Conservation (phyloP, 2,888 invertebrate genomes). For the Candidula unifasciata region DNA sequence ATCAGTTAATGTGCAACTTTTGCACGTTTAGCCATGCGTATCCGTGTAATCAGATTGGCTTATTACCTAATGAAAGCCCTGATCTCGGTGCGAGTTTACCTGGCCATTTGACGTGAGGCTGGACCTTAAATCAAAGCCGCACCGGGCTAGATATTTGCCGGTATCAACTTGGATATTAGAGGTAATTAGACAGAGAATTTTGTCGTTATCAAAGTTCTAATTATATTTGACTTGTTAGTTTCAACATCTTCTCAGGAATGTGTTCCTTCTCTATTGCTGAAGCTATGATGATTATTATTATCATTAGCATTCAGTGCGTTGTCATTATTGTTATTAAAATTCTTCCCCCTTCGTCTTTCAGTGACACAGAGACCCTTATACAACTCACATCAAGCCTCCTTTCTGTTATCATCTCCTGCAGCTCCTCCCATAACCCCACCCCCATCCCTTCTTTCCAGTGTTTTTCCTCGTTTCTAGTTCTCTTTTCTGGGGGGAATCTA, state of each 20-base stretch:
- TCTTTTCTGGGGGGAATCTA: too few species aligned
- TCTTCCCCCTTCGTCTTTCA: too few species aligned
- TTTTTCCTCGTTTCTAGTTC: too few species aligned
- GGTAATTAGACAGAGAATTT: not conserved
- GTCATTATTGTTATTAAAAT: too few species aligned
- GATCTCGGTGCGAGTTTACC: not conserved
- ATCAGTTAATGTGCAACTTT: slow-evolving; percentile 30
- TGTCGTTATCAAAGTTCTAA: not conserved
- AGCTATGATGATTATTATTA: too few species aligned
- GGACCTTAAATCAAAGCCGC: slow-evolving; percentile 2
- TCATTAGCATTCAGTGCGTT: too few species aligned
- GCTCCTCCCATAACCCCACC: too few species aligned
- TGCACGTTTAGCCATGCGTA: slow-evolving; percentile 21
- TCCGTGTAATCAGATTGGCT: slow-evolving; percentile 11
- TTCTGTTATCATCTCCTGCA: too few species aligned
- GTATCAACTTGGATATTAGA: not conserved
- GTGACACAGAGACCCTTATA: too few species aligned
- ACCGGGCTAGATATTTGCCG: not conserved
- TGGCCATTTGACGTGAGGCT: not conserved
- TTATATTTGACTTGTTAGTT: not conserved
- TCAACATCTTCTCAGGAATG: not conserved
- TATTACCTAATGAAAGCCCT: slow-evolving; percentile 37
- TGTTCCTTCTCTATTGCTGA: not conserved
- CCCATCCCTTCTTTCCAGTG: too few species aligned
- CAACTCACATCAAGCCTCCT: too few species aligned